Evolutionary conservation across 2,797 vertebrate species (phyloP).

Genomic region (Anas georgica): DNA sequence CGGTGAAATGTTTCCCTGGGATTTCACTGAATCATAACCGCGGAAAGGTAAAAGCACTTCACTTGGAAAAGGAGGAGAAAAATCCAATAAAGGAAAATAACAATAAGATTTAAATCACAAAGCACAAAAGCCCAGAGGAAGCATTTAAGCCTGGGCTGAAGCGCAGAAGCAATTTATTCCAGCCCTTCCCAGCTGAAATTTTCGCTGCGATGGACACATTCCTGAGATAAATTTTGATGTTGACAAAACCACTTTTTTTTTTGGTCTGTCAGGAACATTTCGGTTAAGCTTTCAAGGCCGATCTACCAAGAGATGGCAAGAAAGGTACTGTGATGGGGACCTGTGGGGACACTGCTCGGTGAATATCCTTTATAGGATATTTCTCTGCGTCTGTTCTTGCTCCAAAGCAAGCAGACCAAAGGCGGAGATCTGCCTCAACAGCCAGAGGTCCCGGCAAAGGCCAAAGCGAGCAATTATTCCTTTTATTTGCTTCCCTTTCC

Average conservation of each 20-base stretch:
- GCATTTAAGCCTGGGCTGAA: background rate
- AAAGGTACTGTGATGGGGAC: background rate
- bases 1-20: background rate
- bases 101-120: background rate
- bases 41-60: background rate
- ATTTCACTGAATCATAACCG: background rate
- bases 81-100: background rate
- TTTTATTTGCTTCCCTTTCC: conserved; percentile 65
- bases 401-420: conserved; percentile 60
- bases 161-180: background rate
- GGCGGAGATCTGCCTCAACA: background rate
- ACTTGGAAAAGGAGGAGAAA: background rate
- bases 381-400: background rate
- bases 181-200: conserved; percentile 29
- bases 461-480: background rate
- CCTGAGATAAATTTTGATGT: background rate
- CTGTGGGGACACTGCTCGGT: rapidly evolving
- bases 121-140: background rate
- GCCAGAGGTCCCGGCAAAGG: background rate
- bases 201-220: background rate
- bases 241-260: background rate
- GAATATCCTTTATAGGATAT: background rate
- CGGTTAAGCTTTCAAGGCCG: background rate
- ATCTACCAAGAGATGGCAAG: background rate
- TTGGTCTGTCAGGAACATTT: background rate